phyloP scores from a whole-genome alignment of 2,888 invertebrate genomes.

The Oxystoma pomonae region DNA sequence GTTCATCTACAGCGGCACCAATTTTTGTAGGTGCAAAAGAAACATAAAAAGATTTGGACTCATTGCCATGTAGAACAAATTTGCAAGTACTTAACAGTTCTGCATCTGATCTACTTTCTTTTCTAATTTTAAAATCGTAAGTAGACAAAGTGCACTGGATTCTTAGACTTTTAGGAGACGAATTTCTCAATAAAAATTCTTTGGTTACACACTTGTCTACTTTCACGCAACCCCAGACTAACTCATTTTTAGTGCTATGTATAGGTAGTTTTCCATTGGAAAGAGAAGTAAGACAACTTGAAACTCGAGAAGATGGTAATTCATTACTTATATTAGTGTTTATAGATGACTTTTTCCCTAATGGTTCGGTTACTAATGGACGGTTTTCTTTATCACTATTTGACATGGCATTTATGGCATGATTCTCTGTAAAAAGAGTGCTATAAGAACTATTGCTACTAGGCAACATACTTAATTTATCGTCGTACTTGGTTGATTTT shows the following conservation, averaged over 20 bases:
- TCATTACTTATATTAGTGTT: constrained; percentile 1
- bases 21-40: constrained; percentile 53
- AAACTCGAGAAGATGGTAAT: constrained; percentile 31
- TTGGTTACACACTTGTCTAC: constrained; percentile 52
- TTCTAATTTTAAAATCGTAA: constrained; percentile 48
- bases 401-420: constrained; percentile 16
- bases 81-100: constrained; percentile 42
- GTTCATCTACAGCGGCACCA: constrained; percentile 53
- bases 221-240: constrained; percentile 59
- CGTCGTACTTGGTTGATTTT: not conserved
- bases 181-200: constrained; percentile 56
- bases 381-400: not conserved
- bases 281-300: constrained; percentile 39
- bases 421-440: constrained; percentile 30
- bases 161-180: constrained; percentile 53
- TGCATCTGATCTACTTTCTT: constrained; percentile 38
- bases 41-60: constrained; percentile 53
- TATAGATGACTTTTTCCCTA: constrained; percentile 4
- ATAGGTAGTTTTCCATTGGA: constrained; percentile 50
- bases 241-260: constrained; percentile 53
- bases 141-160: constrained; percentile 51
- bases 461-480: constrained; percentile 21
- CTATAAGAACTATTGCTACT: constrained; percentile 32
- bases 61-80: constrained; percentile 53
- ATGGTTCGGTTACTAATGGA: not conserved